Evolutionary conservation across 53 echinoderm and acorn worm genomes (phyloP), one percentile per base, ranked within the genome.

Genomic region (Mesocentrotus franciscanus): DNA sequence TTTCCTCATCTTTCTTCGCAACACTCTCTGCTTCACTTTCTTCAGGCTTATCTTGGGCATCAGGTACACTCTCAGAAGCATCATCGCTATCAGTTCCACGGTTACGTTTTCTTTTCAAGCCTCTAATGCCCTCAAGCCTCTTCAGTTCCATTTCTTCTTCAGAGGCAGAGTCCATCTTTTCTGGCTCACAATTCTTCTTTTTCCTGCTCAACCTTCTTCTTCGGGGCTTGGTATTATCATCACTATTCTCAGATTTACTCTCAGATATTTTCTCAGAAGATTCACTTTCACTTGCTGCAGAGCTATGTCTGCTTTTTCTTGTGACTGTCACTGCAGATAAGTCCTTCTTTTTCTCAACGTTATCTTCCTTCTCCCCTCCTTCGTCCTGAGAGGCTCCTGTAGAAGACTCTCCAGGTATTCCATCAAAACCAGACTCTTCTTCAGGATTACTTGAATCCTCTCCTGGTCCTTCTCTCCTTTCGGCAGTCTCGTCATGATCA

Each of bases 391-490:
- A 94, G 16, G 83, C 61, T 20, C 60, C 94, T 36, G 78, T 30
- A 60, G 95, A 94, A 49, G 42, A 34, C 10, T 64, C 95, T 9
- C 72, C 87, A 68, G 95, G 95, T 29, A 94, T 85, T n/a, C 95
- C 95, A 85, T 94, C 95, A 70, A 94, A 94, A 9, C 95, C 95
- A 55, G 95, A 95, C n/a, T 95, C 93, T 13, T 90, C 97, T 60
- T 97, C 97, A 3, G 75, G 60, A 58, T 97, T 97, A 89, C 97
- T 97, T 0, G 96, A 96, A 72, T 97, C 97, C 92, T 74, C 27
- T 8, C 97, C 96, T 60, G 96, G 96, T 8, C 96, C 97, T 74
- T 85, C 83, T 33, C 70, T 55, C 34, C 78, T 95, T 60, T 96
- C 95, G 18, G 58, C 58, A 27, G 13, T 58, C 42, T 96, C 95